Conservation (phyloP, 1,140 invertebrate genomes). For the Hyposmocoma kahamanoa region DNA sequence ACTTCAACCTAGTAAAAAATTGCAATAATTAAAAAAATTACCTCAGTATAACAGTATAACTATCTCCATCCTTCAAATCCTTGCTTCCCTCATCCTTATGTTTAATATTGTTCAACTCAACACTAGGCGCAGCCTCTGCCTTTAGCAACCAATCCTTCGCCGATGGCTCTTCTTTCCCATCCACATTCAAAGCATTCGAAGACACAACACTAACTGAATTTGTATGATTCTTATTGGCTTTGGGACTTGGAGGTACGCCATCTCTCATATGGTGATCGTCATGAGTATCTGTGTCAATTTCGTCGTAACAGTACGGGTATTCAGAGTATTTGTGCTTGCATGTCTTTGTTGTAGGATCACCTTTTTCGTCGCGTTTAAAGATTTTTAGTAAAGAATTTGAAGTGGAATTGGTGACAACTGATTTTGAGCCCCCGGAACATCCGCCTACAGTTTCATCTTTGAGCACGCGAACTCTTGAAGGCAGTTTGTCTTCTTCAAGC, state of each 20-base stretch:
- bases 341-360: conserved; percentile 77
- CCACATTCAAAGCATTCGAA: conserved; percentile 52
- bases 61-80: conserved; percentile 75
- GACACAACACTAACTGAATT: conserved; percentile 65
- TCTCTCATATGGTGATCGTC: conserved; percentile 74
- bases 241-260: conserved; percentile 53
- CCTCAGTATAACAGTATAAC: conserved; percentile 79
- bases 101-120: conserved; percentile 67
- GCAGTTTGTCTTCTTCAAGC: conserved; percentile 75
- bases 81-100: conserved; percentile 52
- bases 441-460: conserved; percentile 74
- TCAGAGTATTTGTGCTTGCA: conserved; percentile 90
- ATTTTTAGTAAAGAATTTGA: conserved; percentile 59
- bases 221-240: conserved; percentile 56
- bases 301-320: conserved; percentile 89
- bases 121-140: conserved; percentile 40
- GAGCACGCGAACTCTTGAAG: conserved; percentile 78
- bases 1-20: neutral
- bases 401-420: conserved; percentile 42
- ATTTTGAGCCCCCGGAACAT: conserved; percentile 73
- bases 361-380: conserved; percentile 60
- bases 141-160: conserved; percentile 66
- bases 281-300: conserved; percentile 81
- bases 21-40: conserved; percentile 23
- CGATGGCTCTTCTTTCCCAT: conserved; percentile 58